Evolutionary conservation across 2,888 invertebrate species (phyloP), one percentile per base, ranked within the genome.

Genomic region (Horisme vitalbata): DNA sequence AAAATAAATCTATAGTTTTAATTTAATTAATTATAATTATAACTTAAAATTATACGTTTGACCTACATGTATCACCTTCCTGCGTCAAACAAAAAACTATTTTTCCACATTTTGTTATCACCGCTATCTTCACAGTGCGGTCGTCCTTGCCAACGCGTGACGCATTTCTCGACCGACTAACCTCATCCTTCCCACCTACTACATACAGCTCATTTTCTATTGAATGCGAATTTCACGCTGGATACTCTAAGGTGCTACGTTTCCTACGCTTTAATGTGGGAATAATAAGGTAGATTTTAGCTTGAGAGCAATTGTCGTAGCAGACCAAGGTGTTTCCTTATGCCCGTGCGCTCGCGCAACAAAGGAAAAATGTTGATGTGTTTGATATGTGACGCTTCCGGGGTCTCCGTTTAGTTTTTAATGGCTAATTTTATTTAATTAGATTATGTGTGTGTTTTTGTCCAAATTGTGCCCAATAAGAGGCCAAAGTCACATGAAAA

Each of bases 261-360:
- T 30, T 18, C n/a, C 10, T 1, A n/a, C 11, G 18, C 27, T 8
- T 35, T 35, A 39, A 10, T 10, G 0, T 3, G 14, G 10, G 11
- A 6, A 5, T 1, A 9, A 12, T 49, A 49, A 45, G 39, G 49
- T 49, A 10, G 23, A 23, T 18, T 12, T 10, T 38, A 23, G 39
- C 14, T 23, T 27, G 39, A 4, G 12, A 10, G 27, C 3, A 11
- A 14, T 26, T 36, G 49, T 49, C 55, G 56, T 48, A 28, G 43
- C 43, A 52, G 46, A 41, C 54, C 62, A 73, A 73, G 72, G 72
- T 63, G 59, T 65, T 73, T 73, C 72, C 72, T 73, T 59, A 61
- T 61, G 63, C 61, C 61, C 52, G 48, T 35, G 49, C 49, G 44
- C 24, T 51, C 51, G 59, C 51, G 41, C 52, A 66, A 67, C 68